Evolutionary conservation across 37 sponge, comb jelly and placozoan species (phyloP), one percentile per base, ranked within the genome.

Genomic region (Cliona cf. orientalis): DNA sequence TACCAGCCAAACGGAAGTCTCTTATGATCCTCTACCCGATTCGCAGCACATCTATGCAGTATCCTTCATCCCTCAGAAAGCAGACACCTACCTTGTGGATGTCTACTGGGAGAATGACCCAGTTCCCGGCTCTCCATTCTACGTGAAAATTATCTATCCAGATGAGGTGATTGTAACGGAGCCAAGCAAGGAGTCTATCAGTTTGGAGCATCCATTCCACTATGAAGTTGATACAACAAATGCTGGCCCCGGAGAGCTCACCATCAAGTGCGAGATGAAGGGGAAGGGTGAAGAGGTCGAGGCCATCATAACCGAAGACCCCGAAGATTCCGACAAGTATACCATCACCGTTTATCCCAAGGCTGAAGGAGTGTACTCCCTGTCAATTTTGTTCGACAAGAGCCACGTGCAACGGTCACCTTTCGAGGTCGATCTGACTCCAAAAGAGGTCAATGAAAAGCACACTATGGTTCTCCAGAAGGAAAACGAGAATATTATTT

Each of bases 41-140:
- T 3, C 46, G 9, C 46, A 68, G 7, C 46, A 45, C 4, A 35
- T 44, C 34, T 71, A 72, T 39, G 21, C 61, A 22, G 79, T 85
- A 0, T 44, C 74, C n/a, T 74, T 87, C 25, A 66, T 42, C 11
- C 78, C 78, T 7, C 59, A 63, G 14, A 19, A 34, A 21, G 68
- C 75, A 9, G 90, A 80, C 58, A 49, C 17, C 29, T 90, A 85
- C 49, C 46, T 53, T 42, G 71, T 90, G 5, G 58, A 84, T 53
- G 70, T 84, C 38, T 69, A 70, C 62, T 84, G 79, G 71, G 45
- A 42, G 22, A 67, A 57, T 41, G 73, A 72, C 9, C 68, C 58
- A 21, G 75, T 90, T 25, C 62, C 76, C 2, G 71, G 72, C 5
- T 90, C 86, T 21, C 90, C 90, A 2, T 75, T 90, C 76, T 56